Evolutionary conservation across 2,888 invertebrate species (phyloP), one percentile per base, ranked within the genome.

Genomic region (Tiliacea citrago): DNA sequence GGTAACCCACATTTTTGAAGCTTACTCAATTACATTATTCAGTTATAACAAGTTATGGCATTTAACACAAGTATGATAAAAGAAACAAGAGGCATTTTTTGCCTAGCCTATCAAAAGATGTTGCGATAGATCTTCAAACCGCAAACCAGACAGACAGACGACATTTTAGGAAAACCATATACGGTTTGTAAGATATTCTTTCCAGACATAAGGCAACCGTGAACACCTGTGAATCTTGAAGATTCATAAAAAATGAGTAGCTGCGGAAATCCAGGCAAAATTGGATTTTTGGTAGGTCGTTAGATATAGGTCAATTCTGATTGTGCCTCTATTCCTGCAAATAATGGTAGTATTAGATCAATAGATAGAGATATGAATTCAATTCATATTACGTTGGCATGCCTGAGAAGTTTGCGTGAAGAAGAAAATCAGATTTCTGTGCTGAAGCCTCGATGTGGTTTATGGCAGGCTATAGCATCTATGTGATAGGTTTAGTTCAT

Each of bases 101-200:
- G 55, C 49, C n/a, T 69, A 45, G 57, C 39, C 55, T 76, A 73
- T 68, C 66, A 70, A 57, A 75, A 53, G n/a, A 73, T 61, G 58
- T 75, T 73, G 69, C 69, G 71, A 77, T 77, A 80, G 55, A 83
- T 77, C 71, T 77, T 53, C 29, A 67, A 75, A 72, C 66, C 70
- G 71, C 65, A 85, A 85, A 77, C 61, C 58, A 69, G 76, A 73
- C 42, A 49, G 73, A 53, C n/a, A 66, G 51, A 58, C 61, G 71
- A 67, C 68, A 58, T 73, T 81, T 74, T 70, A 53, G 66, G 10
- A 75, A 84, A 76, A 51, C 73, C 18, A 70, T 47, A 16, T 49
- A 35, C 21, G 18, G 35, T 65, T 49, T 47, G n/a, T 63, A 16
- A 13, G 39, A n/a, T n/a, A 16, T 42, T 49, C 12, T 49, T 60